A percentile compares a stretch with the other conserved stretches of the same genome.
Evolutionary conservation across 2,113 vertebrate species (phyloP).

Genomic region (Channa argus): DNA sequence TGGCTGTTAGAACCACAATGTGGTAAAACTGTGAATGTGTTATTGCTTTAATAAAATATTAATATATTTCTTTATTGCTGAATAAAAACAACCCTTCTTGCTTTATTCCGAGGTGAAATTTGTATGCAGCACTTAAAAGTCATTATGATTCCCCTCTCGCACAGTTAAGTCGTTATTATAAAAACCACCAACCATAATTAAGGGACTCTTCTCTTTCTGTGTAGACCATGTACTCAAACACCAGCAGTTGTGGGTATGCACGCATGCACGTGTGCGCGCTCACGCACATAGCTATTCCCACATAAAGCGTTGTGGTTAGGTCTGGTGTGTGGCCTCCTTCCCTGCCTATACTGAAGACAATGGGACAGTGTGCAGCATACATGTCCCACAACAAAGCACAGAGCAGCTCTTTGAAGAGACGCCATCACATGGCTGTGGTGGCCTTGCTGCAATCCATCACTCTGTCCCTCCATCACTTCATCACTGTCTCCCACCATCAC

Average conservation of each 20-base stretch:
- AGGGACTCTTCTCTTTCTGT: slow-evolving; percentile 39
- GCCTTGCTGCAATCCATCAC: slow-evolving; percentile 60
- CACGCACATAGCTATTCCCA: slow-evolving; percentile 44
- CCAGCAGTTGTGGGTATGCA: slow-evolving; percentile 3
- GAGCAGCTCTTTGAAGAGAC: slow-evolving; percentile 74
- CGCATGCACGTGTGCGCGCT: slow-evolving; percentile 23
- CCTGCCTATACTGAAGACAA: slow-evolving; percentile 69
- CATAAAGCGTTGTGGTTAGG: slow-evolving; percentile 68
- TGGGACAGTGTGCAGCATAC: slow-evolving; percentile 76
- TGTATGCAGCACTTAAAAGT: neutral
- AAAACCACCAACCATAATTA: slow-evolving; percentile 52
- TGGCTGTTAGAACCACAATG: neutral
- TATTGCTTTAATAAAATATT: neutral
- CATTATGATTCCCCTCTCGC: slow-evolving; percentile 30
- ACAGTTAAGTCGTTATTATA: slow-evolving; percentile 34
- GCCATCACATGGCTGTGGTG: slow-evolving; percentile 61
- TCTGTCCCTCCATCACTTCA: slow-evolving; percentile 40
- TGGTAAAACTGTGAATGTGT: neutral
- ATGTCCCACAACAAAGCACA: slow-evolving; percentile 78
- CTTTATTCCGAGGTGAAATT: slow-evolving; percentile 21
- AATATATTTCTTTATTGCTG: neutral
- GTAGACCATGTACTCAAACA: slow-evolving; percentile 19
- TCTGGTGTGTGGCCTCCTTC: slow-evolving; percentile 68
- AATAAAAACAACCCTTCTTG: neutral
- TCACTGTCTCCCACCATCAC: slow-evolving; percentile 33